Base-by-base conservation (phyloP, 2,888 invertebrate genomes). In the Abrostola tripartita region DNA sequence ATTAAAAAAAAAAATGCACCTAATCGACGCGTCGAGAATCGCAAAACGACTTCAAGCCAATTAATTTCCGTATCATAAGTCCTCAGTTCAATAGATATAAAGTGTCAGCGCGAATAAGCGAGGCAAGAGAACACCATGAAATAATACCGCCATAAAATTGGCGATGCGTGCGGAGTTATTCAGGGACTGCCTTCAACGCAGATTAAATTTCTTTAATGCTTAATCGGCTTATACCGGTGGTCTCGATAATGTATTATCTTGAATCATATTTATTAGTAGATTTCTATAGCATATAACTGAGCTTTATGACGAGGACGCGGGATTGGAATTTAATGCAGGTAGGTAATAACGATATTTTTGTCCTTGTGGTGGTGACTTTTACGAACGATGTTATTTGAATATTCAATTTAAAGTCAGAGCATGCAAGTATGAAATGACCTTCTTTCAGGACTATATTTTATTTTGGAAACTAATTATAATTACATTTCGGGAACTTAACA, bases 171-270 rank as follows among this genome's bases (percentile, higher is more conserved):
- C 59, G 47, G 55, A 6, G 63, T 44, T 52, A 60, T 38, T 36
- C 63, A 47, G 24, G 38, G 38, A 53, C 55, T 58, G 55, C 52
- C 64, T 63, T 74, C 68, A 64, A 67, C 53, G 67, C 35, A 70
- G 69, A 81, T 80, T 81, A 77, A 80, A 68, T 81, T 81, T 75
- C 81, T 71, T 72, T 76, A 73, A 81, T 74, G 63, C 72, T 52
- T 67, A 68, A 75, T 75, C 64, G 72, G 52, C 51, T 73, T 70
- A 52, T 44, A 61, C 52, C 50, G 77, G 81, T 81, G 79, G 81
- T 80, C 82, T 54, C 55, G 52, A 50, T 65, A 65, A 67, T 67
- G 74, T 61, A 73, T 67, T 61, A 67, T 61, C 68, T 65, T 59
- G 52, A 71, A 61, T 54, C 57, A 65, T 55, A 50, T 75, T 72